Base-by-base conservation (phyloP, 2,113 vertebrate genomes). In the Dicerorhinus sumatrensis region DNA sequence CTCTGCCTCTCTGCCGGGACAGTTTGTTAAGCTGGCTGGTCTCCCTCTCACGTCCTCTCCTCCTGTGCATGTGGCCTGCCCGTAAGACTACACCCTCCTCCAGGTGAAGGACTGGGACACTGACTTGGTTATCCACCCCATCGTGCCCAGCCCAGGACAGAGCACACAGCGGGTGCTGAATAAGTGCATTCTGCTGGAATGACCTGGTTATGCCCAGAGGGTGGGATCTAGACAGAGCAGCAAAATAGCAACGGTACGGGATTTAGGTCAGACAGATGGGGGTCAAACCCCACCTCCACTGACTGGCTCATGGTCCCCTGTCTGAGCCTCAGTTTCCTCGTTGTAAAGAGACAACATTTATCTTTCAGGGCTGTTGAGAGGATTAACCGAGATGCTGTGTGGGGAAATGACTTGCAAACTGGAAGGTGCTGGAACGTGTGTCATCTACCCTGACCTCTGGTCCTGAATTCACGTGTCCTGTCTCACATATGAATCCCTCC, bases 71-170 rank as follows among this genome's bases (percentile, higher is more conserved):
- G 3, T 16, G 39, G 36, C 46, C 76, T 46, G 9, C 46, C 16
- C 12, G 16, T 65, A 25, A 36, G 51, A 4, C 14, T 6, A 29
- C 12, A 21, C 5, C 13, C 1, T 51, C 31, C n/a, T 46, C 75
- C 17, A 36, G 60, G 17, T n/a, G 2, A 25, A 70, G 56, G 48
- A 6, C 29, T 0, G 0, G 13, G 91, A 80, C 12, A 10, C 3
- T 11, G 77, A 39, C 73, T 56, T 36, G 2, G 27, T 58, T 33
- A 48, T 11, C 5, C 13, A 14, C 20, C 20, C 23, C 3, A 0
- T 21, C 1, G 0, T 58, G 16, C 13, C 31, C 10, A 27, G 14
- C 3, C n/a, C 31, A 31, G 20, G 29, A 25, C 60, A 42, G 75
- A 29, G 46, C 20, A 33, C 20, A 17, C 54, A 42, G 21, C 18